Evolutionary conservation across 2,888 invertebrate genomes (phyloP), one percentile per base, ranked within the genome.

Genomic region (Campoplex capitator): DNA sequence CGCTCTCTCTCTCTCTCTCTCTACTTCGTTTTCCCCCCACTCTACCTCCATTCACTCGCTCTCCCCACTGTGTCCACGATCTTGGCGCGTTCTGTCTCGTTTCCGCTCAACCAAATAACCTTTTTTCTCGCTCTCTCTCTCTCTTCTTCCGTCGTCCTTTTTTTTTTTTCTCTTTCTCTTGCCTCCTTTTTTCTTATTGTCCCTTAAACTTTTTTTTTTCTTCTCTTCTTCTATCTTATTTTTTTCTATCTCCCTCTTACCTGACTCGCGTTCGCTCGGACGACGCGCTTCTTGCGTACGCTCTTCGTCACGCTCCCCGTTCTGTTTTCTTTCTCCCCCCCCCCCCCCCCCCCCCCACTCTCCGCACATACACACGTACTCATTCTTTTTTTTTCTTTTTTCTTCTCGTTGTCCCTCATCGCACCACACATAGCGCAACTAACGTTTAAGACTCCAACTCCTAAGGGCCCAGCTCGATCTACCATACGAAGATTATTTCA

Each of bases 251-350:
- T 45, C 82, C 38, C 77, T 32, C 54, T 73, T 48, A 54, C 42
- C 75, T 77, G 48, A 67, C 68, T 76, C 83, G 68, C 83, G 68
- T 68, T 83, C 79, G 9, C 83, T 56, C 38, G 3, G 45, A 54
- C 18, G 62, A 76, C 71, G 51, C 74, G 68, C 32, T 84, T 86
- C 81, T 86, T 74, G 73, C 80, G 76, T 81, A 84, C 58, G 77
- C 70, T 83, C 84, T 58, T 74, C 86, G 86, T 78, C 86, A 84
- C 81, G 73, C 58, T 81, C 54, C 80, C n/a, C 76, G 73, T 84
- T 80, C 73, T 80, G n/a, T 71, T 80, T 65, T 74, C 74, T 75
- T 56, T 68, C 51, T n/a, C 68, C 54, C 65, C 23, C 23, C 23
- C 23, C 23, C 23, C 23, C 0, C 23, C 0, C 23, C 23, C 23